phyloP scores from a whole-genome alignment of 1,140 invertebrate species.

The Drosophila cardini region DNA sequence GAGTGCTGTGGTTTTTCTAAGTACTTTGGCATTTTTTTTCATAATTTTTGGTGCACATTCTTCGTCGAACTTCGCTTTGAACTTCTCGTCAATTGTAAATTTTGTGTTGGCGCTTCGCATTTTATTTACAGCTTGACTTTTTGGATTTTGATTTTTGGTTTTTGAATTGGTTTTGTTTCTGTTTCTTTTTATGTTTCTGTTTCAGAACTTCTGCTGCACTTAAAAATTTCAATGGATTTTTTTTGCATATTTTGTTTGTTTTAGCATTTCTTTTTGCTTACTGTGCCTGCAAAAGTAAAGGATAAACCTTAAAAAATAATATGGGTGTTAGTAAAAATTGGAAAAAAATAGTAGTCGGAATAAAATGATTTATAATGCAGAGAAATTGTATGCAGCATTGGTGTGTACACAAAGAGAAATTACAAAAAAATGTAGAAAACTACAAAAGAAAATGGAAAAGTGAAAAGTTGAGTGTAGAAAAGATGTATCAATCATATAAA shows the following conservation, averaged over 20 bases:
- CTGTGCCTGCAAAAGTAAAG: constrained; percentile 85
- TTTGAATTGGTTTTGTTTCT: constrained; percentile 64
- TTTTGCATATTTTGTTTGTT: constrained; percentile 42
- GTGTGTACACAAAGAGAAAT: neutral
- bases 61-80: constrained; percentile 55
- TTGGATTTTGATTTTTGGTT: constrained; percentile 10
- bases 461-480: constrained; percentile 12
- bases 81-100: constrained; percentile 68
- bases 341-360: constrained; percentile 83
- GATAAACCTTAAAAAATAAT: constrained; percentile 85
- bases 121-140: constrained; percentile 75
- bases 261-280: constrained; percentile 66
- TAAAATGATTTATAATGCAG: constrained; percentile 77
- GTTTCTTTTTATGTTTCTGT: constrained; percentile 69
- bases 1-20: constrained; percentile 25
- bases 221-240: constrained; percentile 60
- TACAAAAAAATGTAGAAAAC: neutral
- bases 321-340: constrained; percentile 85
- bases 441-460: neutral
- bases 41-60: constrained; percentile 53
- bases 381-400: constrained; percentile 37
- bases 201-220: constrained; percentile 76
- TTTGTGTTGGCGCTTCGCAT: constrained; percentile 73
- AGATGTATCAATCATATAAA: constrained; percentile 61
- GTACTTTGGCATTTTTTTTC: constrained; percentile 56